Evolutionary conservation across 2,113 vertebrate species (phyloP).

Genomic region (Lophura nycthemera): DNA sequence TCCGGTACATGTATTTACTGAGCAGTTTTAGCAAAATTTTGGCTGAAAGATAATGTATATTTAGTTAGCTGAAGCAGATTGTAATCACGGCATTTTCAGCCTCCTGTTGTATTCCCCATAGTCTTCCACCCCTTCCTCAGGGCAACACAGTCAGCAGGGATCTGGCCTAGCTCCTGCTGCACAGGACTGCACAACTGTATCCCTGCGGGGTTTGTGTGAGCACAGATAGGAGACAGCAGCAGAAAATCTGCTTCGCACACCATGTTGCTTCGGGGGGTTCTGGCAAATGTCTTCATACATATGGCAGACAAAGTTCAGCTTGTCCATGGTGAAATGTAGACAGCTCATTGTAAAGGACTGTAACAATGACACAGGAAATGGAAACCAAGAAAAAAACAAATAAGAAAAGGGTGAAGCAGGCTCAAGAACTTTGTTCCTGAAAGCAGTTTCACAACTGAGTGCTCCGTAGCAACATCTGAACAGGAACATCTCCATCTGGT

Average conservation of each 20-base stretch:
- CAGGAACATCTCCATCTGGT: background rate
- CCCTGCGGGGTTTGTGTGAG: background rate
- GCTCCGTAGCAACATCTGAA: background rate
- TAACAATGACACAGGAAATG: background rate
- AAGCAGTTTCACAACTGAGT: background rate
- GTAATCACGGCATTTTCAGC: background rate
- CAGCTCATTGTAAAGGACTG: background rate
- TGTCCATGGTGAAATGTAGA: background rate
- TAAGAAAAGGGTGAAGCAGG: background rate
- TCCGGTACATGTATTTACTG: background rate
- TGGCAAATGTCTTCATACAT: background rate
- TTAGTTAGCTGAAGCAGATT: background rate
- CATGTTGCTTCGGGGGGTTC: background rate
- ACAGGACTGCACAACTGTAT: background rate
- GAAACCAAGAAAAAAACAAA: background rate
- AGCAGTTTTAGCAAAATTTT: background rate
- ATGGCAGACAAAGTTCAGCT: background rate
- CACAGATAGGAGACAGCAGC: background rate
- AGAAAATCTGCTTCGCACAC: background rate
- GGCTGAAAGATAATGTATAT: fast-evolving
- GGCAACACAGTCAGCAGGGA: background rate
- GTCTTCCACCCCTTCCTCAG: background rate
- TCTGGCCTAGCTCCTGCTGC: background rate
- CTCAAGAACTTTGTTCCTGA: background rate
- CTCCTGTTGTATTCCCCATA: background rate